Base-by-base conservation (phyloP, 2,888 invertebrate genomes). In the Lysandra coridon region DNA sequence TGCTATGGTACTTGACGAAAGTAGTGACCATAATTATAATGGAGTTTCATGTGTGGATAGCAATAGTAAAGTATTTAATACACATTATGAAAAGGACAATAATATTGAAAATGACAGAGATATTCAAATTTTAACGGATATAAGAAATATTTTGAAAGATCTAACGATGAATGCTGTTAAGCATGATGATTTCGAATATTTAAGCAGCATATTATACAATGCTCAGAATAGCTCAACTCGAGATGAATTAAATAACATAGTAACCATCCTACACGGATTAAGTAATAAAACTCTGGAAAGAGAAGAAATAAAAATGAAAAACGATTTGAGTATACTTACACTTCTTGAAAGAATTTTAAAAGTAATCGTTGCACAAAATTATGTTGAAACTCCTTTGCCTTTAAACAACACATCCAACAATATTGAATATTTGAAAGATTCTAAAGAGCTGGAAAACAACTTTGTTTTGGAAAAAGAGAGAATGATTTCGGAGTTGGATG, bases 21-120 rank as follows among this genome's bases (percentile, higher is more conserved):
- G 81, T 33, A 83, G 80, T 37, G 79, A 84, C 17, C 86, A 86
- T 79, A 89, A 88, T 79, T 81, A 87, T 74, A 80, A 85, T 33
- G 88, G 88, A 12, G 80, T 89, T 14, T 84, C 85, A n/a, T 89
- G 88, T 81, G 84, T 84, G 33, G 73, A 69, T 10, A 30, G 74
- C 14, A 53, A 69, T 33, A 23, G 69, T 49, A 75, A 75, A 30
- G 14, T 37, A 37, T 17, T 10, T n/a, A n/a, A 49, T 30, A 12
- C 30, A 12, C 30, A 44, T 14, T 75, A 44, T 44, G 10, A 44
- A 44, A 44, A 44, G 44, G 44, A 44, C 10, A 44, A 44, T 44
- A 44, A 44, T 44, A 44, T 44, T 44, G 44, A 10, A 44, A 44
- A 10, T 44, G 44, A 44, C 10, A 10, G 44, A 10, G 44, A 44